These are phyloP conservation scores for Aproaerema taeniolella DNA, from an alignment of 2,888 invertebrate species.

Conservation along the genomic window DNA sequence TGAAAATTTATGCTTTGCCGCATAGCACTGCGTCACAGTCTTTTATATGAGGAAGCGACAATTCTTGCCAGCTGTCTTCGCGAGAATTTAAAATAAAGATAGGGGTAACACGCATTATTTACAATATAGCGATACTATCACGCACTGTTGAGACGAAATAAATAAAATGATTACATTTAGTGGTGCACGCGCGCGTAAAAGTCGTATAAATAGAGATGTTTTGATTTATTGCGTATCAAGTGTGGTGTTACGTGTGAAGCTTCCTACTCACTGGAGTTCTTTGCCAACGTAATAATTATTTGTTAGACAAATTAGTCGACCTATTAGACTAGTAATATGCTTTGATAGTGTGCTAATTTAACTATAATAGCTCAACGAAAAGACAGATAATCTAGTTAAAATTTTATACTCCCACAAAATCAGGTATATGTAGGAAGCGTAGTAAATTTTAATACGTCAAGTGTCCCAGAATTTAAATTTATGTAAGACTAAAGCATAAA, in stretches of 20 bases:
- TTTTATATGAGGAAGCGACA: conserved; percentile 8
- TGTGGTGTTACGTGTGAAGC: too few species aligned
- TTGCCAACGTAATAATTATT: conserved; percentile 41
- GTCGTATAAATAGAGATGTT: conserved; percentile 13
- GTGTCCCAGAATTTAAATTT: too few species aligned
- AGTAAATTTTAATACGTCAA: too few species aligned
- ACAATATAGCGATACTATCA: conserved; percentile 3
- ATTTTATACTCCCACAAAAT: too few species aligned
- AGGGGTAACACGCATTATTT: conserved; percentile 1
- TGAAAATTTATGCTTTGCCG: conserved; percentile 4
- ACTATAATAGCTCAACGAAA: conserved; percentile 6
- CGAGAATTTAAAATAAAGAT: conserved; percentile 1
- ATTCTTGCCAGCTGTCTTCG: conserved; percentile 9
- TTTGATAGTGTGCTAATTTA: conserved; percentile 7
- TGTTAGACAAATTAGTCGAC: conserved; percentile 28
- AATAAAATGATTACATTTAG: not conserved
- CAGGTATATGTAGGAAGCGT: too few species aligned
- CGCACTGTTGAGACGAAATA: not conserved
- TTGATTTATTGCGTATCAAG: conserved; percentile 27
- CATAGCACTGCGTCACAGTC: conserved; percentile 6
- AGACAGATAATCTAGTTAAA: too few species aligned
- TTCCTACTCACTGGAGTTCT: conserved; percentile 34
- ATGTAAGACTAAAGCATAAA: too few species aligned
- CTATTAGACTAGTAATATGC: conserved; percentile 19
- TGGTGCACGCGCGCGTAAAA: conserved; percentile 6